A percentile compares a stretch with the other conserved stretches of the same genome.
Conservation (phyloP, 2,888 invertebrate species). For the Platerodrilus igneus region DNA sequence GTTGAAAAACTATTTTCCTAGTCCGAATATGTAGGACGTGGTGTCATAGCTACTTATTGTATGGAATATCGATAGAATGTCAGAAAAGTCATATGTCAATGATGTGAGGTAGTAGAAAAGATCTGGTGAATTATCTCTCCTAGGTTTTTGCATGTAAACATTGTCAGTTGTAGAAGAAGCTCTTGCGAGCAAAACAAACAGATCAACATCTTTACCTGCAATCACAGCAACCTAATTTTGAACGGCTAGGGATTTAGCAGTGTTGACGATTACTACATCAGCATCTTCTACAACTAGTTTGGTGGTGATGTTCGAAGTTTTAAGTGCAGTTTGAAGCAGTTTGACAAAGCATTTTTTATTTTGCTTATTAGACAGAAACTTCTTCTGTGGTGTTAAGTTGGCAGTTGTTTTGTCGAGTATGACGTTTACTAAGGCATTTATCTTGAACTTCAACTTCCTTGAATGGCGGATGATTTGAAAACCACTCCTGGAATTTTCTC, state of each 20-base stretch:
- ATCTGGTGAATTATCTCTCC: too few species aligned
- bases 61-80: too few species aligned
- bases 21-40: background rate
- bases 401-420: too few species aligned
- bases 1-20: too few species aligned
- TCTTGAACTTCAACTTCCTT: background rate
- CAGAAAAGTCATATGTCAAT: conserved; percentile 1
- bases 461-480: conserved; percentile 5
- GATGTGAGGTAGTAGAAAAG: conserved; percentile 4
- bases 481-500: conserved; percentile 3
- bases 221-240: conserved; percentile 1
- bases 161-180: too few species aligned
- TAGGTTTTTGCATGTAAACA: background rate
- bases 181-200: conserved; percentile 3
- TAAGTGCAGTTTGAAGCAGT: background rate
- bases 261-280: too few species aligned
- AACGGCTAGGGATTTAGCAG: conserved; percentile 1
- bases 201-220: background rate
- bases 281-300: conserved; percentile 3
- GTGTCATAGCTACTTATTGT: background rate
- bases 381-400: too few species aligned
- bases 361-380: conserved; percentile 4
- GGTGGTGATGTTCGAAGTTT: conserved; percentile 3
- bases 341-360: too few species aligned
- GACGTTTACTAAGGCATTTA: too few species aligned